Evolutionary conservation across 2,888 invertebrate genomes (phyloP), one percentile per base, ranked within the genome.

Genomic region (Leptopilina drosophilae): DNA sequence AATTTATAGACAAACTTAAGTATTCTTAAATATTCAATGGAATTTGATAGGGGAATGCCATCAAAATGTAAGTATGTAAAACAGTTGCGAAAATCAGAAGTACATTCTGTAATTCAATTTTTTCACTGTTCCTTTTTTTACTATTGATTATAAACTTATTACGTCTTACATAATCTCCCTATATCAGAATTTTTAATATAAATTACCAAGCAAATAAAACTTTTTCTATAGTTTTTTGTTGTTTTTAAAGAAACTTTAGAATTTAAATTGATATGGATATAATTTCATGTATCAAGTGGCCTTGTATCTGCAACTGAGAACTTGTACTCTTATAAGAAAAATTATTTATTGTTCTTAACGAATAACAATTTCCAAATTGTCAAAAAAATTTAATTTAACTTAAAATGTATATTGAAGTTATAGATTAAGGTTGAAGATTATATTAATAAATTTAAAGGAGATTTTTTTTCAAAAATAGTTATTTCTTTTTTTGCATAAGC

Each of bases 221-320:
- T 53, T 12, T 56, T 56, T 56, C 33, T 33, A 33, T 14, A 73
- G 9, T 56, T 73, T 9, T 33, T 33, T 11, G n/a, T n/a, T 1
- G n/a, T 73, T 56, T 56, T n/a, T 9, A 56, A 56, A 33, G 56
- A 73, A 56, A 73, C 42, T 46, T 46, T 56, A 56, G 56, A 73
- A 73, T 56, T 1, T 20, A 53, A 73, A 73, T 73, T 33, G 73
- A 73, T 73, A 73, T 14, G 73, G 73, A n/a, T 73, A 9, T 4
- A 73, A 73, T 73, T 56, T 73, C 73, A 73, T 14, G 33, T 53
- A 73, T 73, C 56, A 56, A 33, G 8, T 56, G 56, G 56, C 73
- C 56, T 73, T 56, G 56, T 15, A 73, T 26, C 69, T 69, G n/a
- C 53, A 6, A 56, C 11, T 6, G 40, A 73, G 33, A 40, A 73